Evolutionary conservation across 2,888 invertebrate species (phyloP), one percentile per base, ranked within the genome.

Genomic region (Agriotes lineatus): DNA sequence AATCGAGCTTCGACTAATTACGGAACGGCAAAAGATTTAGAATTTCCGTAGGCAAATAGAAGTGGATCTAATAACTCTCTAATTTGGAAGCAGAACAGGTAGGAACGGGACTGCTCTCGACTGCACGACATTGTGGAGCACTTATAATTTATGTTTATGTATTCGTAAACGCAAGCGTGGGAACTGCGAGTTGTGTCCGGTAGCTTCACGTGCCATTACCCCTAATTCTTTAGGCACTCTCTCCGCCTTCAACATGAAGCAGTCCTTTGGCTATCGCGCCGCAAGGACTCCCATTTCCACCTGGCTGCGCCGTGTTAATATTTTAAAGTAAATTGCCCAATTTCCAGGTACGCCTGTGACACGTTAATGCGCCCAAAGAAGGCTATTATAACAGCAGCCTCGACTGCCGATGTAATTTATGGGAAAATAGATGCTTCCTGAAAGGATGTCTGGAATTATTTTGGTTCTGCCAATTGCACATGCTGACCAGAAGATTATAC

Each of bases 111-210:
- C 68, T 54, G 66, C 54, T 72, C 62, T 68, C 45, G 16, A 25
- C 52, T 72, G 78, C 77, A 78, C 75, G 76, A 75, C 75, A 76
- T 72, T 71, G 71, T 63, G 69, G 71, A 76, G 64, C 74, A 73
- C 73, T 76, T 74, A 75, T 79, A 78, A 79, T 78, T 79, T 79
- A 78, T 79, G 76, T 78, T 79, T 79, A 78, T 78, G 76, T 77
- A 78, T 78, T 76, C 75, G 73, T 76, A 75, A 73, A 74, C 67
- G 63, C 68, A 76, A 75, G 76, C 77, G 77, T 77, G 77, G 77
- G 77, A 77, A 77, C 74, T 39, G 56, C 67, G 44, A 71, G 44
- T 65, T 67, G 62, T 72, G 74, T 75, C 73, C 76, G 73, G 73
- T 74, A 74, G 75, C 69, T 74, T 75, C 72, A 75, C 72, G 72